Conservation (phyloP, 1,140 invertebrate species). For the Chelonus insularis region DNA sequence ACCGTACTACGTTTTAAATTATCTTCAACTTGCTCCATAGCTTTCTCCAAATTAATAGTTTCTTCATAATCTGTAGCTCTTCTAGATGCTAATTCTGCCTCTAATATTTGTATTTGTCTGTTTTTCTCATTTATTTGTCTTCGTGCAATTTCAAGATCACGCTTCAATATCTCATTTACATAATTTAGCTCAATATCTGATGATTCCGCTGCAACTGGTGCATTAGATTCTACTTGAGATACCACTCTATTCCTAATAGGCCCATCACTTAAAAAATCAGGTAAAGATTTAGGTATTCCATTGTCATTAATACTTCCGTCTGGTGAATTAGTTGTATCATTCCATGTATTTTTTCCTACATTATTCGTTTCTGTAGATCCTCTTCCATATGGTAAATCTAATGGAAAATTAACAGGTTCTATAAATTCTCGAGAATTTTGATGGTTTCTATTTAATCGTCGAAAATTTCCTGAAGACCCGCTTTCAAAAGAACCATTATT, state of each 20-base stretch:
- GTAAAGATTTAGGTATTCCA: conserved; percentile 66
- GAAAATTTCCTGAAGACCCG: conserved; percentile 42
- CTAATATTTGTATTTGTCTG: conserved; percentile 54
- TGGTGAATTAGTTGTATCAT: conserved; percentile 27
- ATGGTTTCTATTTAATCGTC: conserved; percentile 21
- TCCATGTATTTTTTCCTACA: conserved; percentile 18
- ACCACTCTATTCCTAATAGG: conserved; percentile 63
- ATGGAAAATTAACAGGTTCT: conserved; percentile 45
- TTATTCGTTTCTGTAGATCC: conserved; percentile 35
- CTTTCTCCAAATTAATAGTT: conserved; percentile 59
- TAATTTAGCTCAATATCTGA: conserved; percentile 51
- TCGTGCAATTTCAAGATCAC: conserved; percentile 61
- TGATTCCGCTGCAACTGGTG: conserved; percentile 44
- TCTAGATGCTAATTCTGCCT: conserved; percentile 61
- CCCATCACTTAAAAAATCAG: conserved; percentile 74
- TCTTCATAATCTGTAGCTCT: conserved; percentile 60
- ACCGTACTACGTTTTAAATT: conserved; percentile 65
- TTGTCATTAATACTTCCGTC: conserved; percentile 34
- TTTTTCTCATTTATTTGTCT: conserved; percentile 61
- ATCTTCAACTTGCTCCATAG: conserved; percentile 65
- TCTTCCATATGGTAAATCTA: conserved; percentile 43
- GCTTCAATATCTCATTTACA: conserved; percentile 64
- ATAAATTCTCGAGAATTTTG: conserved; percentile 38
- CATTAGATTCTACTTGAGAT: conserved; percentile 46
- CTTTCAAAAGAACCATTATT: conserved; percentile 40